Conservation (phyloP, 2,797 vertebrate genomes). For the Eremophila alpestris region DNA sequence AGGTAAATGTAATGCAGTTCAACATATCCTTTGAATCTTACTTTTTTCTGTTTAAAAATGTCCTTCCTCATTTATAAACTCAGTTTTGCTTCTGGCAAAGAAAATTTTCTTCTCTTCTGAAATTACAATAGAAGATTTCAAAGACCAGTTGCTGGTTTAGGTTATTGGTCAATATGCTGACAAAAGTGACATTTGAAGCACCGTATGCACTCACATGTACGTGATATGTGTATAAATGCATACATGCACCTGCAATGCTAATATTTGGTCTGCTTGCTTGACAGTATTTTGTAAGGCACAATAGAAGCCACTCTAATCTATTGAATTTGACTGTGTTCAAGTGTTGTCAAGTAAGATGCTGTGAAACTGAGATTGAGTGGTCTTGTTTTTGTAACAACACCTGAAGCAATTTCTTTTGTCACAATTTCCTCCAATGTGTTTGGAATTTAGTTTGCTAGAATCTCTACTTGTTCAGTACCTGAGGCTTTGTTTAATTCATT, state of each 20-base stretch:
- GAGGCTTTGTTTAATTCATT: background rate
- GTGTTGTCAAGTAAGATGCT: background rate
- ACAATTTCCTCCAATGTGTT: background rate
- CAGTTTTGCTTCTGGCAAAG: background rate
- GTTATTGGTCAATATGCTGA: background rate
- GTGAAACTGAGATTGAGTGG: background rate
- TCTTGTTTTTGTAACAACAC: background rate
- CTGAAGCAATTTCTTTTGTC: background rate
- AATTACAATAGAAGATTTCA: background rate
- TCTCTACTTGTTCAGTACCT: background rate
- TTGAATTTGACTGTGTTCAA: background rate
- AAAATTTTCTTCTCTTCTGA: background rate
- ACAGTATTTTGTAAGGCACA: background rate
- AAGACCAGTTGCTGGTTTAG: background rate
- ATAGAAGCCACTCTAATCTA: background rate
- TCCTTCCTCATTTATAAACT: background rate
- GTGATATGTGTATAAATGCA: background rate
- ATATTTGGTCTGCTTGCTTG: background rate
- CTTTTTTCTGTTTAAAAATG: background rate
- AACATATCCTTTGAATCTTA: background rate
- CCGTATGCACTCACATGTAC: rapidly evolving
- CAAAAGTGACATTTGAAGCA: background rate
- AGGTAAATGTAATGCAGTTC: background rate
- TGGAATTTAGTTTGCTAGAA: background rate
- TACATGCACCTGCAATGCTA: background rate